Evolutionary conservation across 37 sponge, comb jelly and placozoan species (phyloP).

Genomic region (Tethya wilhelma): DNA sequence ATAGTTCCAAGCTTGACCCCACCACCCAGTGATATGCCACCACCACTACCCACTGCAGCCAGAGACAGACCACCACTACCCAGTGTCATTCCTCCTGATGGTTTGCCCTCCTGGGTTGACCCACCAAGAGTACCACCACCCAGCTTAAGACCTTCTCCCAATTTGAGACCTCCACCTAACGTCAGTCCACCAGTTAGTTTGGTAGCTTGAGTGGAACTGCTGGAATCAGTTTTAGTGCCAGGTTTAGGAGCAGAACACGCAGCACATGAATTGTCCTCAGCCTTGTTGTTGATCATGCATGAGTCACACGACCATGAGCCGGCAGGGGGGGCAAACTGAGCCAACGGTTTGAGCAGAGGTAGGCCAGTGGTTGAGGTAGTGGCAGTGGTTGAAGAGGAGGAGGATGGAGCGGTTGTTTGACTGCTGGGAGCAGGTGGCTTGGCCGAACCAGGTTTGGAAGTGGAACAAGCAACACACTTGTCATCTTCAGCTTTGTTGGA

Average conservation of each 20-base stretch:
- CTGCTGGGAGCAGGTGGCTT: not conserved
- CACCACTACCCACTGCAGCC: not conserved
- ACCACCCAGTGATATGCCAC: conserved; percentile 1
- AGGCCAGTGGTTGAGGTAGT: not conserved
- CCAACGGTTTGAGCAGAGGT: not conserved
- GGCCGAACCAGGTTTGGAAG: conserved; percentile 22
- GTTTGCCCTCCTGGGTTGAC: too few relatives aligned
- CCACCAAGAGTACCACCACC: conserved; percentile 18
- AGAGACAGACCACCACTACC: conserved; percentile 15
- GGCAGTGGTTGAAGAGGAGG: not conserved
- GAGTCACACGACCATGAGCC: conserved; percentile 66
- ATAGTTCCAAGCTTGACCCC: not conserved
- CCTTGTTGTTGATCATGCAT: conserved; percentile 68
- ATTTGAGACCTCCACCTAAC: not conserved
- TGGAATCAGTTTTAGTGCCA: conserved; percentile 19
- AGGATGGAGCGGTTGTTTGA: not conserved
- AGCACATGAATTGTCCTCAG: conserved; percentile 29
- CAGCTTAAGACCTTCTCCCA: conserved; percentile 29
- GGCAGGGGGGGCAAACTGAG: conserved; percentile 27
- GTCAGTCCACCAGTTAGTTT: not conserved
- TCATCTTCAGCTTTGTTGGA: conserved; percentile 30
- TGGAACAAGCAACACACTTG: conserved; percentile 46
- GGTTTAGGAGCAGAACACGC: conserved; percentile 58
- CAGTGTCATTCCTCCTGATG: conserved; percentile 29
- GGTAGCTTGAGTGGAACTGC: not conserved